Base-by-base conservation (phyloP, 2,888 invertebrate genomes). In the Scaeva pyrastri region DNA sequence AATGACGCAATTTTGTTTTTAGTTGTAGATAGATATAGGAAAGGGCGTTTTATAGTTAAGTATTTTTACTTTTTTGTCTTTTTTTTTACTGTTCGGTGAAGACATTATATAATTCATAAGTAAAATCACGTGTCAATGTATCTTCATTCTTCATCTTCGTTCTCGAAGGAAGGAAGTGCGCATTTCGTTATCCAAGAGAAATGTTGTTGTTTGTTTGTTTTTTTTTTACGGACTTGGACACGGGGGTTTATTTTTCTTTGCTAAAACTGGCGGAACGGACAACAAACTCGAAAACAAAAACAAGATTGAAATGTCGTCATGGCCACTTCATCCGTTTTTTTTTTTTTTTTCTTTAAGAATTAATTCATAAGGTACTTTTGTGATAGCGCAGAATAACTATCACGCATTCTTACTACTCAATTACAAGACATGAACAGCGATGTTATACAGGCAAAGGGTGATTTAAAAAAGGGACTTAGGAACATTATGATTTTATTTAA, bases 161-260 rank as follows among this genome's bases (percentile, higher is more conserved):
- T 21, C 21, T 45, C n/a, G n/a, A 23, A 31, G 52, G 45, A 80
- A 76, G 84, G 80, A 85, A 85, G 84, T 85, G 80, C 84, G 84
- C 84, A 80, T 68, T 85, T 85, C 66, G 75, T 68, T 85, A 85
- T 85, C 66, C 68, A 85, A 85, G 80, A 80, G 66, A 79, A 71
- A 5, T 31, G 6, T 31, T 7, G 5, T 5, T 31, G 5, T 45
- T 56, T 64, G 48, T 50, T 58, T 31, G 11, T 39, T 16, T 26
- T 39, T 31, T 14, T 10, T 41, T 43, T 21, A 2, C n/a, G 8
- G 21, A 21, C 23, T 8, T 19, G 16, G 68, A 36, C 7, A 8
- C 43, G 52, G 39, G n/a, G 50, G 50, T 10, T n/a, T 52, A 39
- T 23, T 68, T 52, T 68, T 41, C 39, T 39, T 50, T 52, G 43